Base-by-base conservation (phyloP, 2,888 invertebrate species). In the Merodon equestris region DNA sequence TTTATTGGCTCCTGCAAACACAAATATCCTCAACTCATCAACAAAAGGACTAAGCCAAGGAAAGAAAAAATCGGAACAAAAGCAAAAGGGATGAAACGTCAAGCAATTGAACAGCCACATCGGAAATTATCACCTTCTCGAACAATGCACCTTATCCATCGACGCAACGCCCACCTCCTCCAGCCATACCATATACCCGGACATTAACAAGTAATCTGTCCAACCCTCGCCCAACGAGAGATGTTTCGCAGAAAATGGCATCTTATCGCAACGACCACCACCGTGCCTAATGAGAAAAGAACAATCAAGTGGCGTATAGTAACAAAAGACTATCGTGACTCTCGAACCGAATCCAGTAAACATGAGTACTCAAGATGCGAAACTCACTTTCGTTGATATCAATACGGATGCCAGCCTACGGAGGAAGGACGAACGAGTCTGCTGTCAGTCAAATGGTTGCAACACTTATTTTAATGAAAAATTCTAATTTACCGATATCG, bases 381-480 rank as follows among this genome's bases (percentile, higher is more conserved):
- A 79, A 79, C 77, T 27, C 77, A 79, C 77, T 79, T 79, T 79
- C 27, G 68, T 58, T 73, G 77, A 79, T 79, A 79, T 79, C 73
- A 79, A 79, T 68, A 66, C 58, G 40, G 44, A 36, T 36, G 9
- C 18, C 15, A 48, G 2, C 14, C n/a, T 14, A 10, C 40, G 36
- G 5, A 9, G 38, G 36, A 47, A 40, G 13, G 19, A 44, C 47
- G 17, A 66, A 61, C 47, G 51, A 60, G 36, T 56, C 71, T 63
- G 68, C 79, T 79, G 70, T 74, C 83, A 71, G 81, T 82, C 81
- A 83, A 83, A 83, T 82, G 81, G 73, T 82, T 74, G 81, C 81
- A 82, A 83, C 83, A 83, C 83, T 83, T 83, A 83, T 82, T 81
- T 77, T 83, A 83, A 83, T 83, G 82, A 83, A 83, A 83, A 83